Base-by-base conservation (phyloP, 2,797 vertebrate genomes). In the Choloepus didactylus region DNA sequence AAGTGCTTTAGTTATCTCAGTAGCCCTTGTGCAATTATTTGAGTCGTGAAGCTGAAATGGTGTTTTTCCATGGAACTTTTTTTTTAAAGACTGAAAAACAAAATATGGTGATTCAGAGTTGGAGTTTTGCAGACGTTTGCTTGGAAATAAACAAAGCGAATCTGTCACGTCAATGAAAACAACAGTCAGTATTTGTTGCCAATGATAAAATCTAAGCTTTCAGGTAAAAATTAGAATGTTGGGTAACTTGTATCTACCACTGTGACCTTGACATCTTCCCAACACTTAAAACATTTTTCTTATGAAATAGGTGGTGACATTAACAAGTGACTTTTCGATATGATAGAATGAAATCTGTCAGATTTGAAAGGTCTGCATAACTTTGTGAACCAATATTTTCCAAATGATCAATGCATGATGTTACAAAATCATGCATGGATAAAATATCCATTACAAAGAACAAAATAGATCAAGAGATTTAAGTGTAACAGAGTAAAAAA, bases 151-250 rank as follows among this genome's bases (percentile, higher is more conserved):
- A 79, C 77, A 69, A 91, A 91, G 49, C 49, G 38, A 89, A 41
- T 73, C 86, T 91, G 54, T 77, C 62, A 77, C 56, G 80, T 87
- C 59, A 77, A 81, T 75, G 89, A 94, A 93, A 95, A 88, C 66
- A 84, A 85, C 41, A 70, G 80, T 59, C 29, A 82, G 41, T 64
- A 46, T 89, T 89, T 80, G 35, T 75, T 51, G 49, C 49, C 77
- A 91, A 87, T 89, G 76, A 64, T 79, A 76, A 83, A 91, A 88
- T 85, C 69, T 54, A 46, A 87, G 49, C 15, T 87, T 94, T 87
- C 76, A 35, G 88, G 60, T 79, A 25, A 86, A 96, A 92, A 94
- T 88, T 64, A 84, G 27, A 75, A 82, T 41, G n/a, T 29, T 75
- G n/a, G 51, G 38, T 79, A 81, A 54, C 31, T 84, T 60, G 29